phyloP scores from a whole-genome alignment of 2,797 vertebrate genomes.

The Cheirogaleus major region DNA sequence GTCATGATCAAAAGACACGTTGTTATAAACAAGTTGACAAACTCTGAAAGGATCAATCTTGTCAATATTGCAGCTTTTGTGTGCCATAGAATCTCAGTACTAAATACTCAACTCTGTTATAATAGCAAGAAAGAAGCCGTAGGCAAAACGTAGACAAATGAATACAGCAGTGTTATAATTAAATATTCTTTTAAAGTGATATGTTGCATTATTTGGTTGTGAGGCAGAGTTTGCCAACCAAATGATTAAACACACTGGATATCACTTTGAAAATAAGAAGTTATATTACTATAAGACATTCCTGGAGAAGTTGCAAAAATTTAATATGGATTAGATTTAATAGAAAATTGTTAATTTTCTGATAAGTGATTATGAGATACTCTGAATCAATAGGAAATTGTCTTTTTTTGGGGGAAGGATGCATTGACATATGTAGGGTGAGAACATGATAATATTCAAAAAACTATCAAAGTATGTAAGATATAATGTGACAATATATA shows the following conservation, averaged over 20 bases:
- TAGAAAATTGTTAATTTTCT: neutral
- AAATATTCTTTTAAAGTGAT: no score
- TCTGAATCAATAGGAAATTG: neutral
- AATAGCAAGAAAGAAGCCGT: neutral
- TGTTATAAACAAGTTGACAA: neutral
- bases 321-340: neutral
- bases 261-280: neutral
- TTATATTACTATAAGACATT: neutral
- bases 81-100: neutral
- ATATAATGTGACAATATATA: neutral
- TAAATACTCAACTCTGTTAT: neutral
- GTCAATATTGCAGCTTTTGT: neutral
- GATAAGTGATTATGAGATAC: neutral
- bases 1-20: neutral
- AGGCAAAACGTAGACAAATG: no score
- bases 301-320: neutral
- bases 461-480: neutral
- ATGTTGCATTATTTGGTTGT: neutral
- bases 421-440: neutral
- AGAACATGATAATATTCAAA: neutral
- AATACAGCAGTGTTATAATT: no score
- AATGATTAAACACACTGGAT: neutral
- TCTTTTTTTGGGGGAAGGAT: neutral
- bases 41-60: neutral
- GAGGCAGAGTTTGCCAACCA: neutral